A percentile compares a stretch with the other conserved stretches of the same genome.
phyloP scores from a whole-genome alignment of 2,797 vertebrate genomes.

The Adelosebastes latens region DNA sequence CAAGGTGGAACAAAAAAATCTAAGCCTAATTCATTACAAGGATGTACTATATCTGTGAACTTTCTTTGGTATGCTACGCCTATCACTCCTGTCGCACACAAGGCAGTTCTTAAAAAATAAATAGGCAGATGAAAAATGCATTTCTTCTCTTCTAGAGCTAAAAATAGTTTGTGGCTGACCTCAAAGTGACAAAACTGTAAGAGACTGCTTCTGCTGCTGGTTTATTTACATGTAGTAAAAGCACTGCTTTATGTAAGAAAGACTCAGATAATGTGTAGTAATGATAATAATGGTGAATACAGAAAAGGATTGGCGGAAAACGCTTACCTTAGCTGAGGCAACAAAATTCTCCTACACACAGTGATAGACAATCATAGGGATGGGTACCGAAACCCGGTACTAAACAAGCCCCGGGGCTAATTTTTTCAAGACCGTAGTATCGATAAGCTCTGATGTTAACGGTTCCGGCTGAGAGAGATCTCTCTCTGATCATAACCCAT shows the following conservation, averaged over 20 bases:
- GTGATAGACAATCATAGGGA: background rate
- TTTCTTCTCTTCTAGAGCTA: slow-evolving; percentile 30
- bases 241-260: background rate
- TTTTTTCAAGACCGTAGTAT: too few relatives aligned
- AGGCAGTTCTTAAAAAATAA: slow-evolving; percentile 44
- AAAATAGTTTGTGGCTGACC: slow-evolving; percentile 50
- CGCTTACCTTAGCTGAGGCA: background rate
- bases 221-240: slow-evolving; percentile 18
- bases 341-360: background rate
- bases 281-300: too few relatives aligned
- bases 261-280: background rate
- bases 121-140: slow-evolving; percentile 56
- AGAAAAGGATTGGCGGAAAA: background rate
- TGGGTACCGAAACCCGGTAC: too few relatives aligned
- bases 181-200: slow-evolving; percentile 49
- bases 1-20: background rate
- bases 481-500: too few relatives aligned
- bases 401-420: too few relatives aligned
- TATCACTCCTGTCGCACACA: slow-evolving; percentile 19
- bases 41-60: background rate
- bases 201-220: background rate
- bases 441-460: too few relatives aligned
- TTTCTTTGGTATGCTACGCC: background rate
- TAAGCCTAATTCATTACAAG: background rate
- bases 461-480: too few relatives aligned